A percentile compares a stretch with the other conserved stretches of the same genome.
phyloP scores from a whole-genome alignment of 2,113 vertebrate genomes.

The Montifringilla adamsi region DNA sequence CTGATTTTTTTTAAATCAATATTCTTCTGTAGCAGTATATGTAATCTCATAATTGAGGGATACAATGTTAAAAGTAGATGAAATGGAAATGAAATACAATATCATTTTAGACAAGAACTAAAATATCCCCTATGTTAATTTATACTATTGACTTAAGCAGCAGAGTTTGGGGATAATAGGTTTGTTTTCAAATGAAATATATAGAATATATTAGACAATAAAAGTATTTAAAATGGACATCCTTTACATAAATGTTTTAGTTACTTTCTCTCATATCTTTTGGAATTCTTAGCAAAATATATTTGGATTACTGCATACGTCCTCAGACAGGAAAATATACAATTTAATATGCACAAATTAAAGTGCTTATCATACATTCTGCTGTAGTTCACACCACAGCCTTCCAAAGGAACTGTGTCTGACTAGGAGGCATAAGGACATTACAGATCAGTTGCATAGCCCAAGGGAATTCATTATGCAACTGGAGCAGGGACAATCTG shows the following conservation, averaged over 20 bases:
- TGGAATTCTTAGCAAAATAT: background rate
- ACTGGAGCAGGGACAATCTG: background rate
- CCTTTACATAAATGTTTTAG: background rate
- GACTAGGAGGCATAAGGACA: background rate
- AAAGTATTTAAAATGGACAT: background rate
- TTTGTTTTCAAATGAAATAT: background rate
- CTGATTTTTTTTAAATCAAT: background rate
- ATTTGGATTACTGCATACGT: background rate
- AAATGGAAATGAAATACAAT: background rate
- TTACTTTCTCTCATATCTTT: background rate
- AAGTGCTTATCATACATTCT: background rate
- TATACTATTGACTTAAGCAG: background rate
- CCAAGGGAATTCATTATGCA: background rate
- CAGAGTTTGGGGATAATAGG: rapidly evolving
- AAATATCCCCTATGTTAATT: background rate
- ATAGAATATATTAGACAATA: background rate
- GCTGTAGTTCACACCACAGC: background rate
- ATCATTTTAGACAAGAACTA: background rate
- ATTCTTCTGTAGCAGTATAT: background rate
- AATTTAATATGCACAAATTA: background rate
- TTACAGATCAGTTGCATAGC: background rate
- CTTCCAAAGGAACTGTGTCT: background rate
- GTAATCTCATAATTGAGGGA: background rate
- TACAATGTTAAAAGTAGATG: background rate
- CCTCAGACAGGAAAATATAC: background rate